Conservation (phyloP, 2,113 vertebrate genomes). For the Trochalopteron elliotii region DNA sequence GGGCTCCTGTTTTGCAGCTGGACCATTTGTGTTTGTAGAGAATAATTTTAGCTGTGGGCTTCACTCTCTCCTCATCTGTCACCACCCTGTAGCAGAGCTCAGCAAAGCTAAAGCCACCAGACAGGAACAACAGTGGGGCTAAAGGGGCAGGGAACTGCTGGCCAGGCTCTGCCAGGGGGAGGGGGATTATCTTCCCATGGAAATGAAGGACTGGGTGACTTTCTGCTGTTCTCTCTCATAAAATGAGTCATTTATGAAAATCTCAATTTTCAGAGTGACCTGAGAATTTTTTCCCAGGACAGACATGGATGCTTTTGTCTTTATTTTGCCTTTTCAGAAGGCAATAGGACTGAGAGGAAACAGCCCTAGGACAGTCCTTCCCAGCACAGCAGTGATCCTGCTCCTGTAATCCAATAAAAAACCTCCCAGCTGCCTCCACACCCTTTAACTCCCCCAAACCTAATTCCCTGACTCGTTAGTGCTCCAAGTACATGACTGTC, state of each 20-base stretch:
- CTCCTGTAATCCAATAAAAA: not conserved
- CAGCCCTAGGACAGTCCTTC: not conserved
- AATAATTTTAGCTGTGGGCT: not conserved
- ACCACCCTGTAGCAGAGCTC: not conserved
- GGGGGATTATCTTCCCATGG: not conserved
- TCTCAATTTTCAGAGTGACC: not conserved
- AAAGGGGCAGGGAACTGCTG: not conserved
- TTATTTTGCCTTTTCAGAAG: not conserved
- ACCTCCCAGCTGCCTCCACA: not conserved
- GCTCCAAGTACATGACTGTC: not conserved
- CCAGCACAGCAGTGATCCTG: not conserved
- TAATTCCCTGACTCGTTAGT: not conserved
- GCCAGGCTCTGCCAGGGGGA: not conserved
- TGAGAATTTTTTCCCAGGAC: not conserved
- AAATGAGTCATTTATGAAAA: not conserved
- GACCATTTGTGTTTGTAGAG: not conserved
- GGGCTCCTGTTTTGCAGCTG: not conserved
- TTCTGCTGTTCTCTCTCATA: not conserved
- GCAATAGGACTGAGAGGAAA: not conserved
- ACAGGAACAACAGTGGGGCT: not conserved
- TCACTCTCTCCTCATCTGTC: not conserved
- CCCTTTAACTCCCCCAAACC: not conserved
- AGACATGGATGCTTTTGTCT: not conserved
- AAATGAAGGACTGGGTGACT: not conserved
- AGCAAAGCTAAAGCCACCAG: not conserved